phyloP scores from a whole-genome alignment of 2,888 invertebrate species.

The Saturnia japonica region DNA sequence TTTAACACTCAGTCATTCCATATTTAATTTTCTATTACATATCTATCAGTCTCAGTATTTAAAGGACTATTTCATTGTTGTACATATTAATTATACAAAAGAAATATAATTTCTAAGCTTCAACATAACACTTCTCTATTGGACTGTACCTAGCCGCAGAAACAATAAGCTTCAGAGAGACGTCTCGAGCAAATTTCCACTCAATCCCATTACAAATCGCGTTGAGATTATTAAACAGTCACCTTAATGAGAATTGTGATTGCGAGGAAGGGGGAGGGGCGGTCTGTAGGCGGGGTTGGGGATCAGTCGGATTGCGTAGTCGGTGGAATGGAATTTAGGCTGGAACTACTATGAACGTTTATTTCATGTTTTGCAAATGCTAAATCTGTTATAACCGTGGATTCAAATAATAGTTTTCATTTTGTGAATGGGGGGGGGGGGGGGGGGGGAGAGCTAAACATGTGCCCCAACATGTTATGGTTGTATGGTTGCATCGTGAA shows the following conservation, averaged over 20 bases:
- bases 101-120: too few species aligned
- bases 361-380: not conserved
- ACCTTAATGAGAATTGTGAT: constrained; percentile 64
- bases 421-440: too few species aligned
- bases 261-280: constrained; percentile 23
- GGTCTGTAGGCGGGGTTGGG: not conserved
- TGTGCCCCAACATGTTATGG: too few species aligned
- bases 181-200: constrained; percentile 53
- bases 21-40: too few species aligned
- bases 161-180: constrained; percentile 45
- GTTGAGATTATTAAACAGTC: constrained; percentile 74
- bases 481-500: too few species aligned
- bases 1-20: too few species aligned
- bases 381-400: too few species aligned
- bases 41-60: too few species aligned
- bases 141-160: constrained; percentile 45
- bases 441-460: too few species aligned
- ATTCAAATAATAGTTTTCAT: too few species aligned
- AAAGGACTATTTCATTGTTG: too few species aligned
- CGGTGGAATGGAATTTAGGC: constrained; percentile 30
- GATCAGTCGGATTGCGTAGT: not conserved
- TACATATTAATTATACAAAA: too few species aligned
- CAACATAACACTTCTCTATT: not conserved
- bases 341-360: constrained; percentile 31
- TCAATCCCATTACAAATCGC: constrained; percentile 70